Base-by-base conservation (phyloP, 2,888 invertebrate genomes). In the Anoplius nigerrimus region DNA sequence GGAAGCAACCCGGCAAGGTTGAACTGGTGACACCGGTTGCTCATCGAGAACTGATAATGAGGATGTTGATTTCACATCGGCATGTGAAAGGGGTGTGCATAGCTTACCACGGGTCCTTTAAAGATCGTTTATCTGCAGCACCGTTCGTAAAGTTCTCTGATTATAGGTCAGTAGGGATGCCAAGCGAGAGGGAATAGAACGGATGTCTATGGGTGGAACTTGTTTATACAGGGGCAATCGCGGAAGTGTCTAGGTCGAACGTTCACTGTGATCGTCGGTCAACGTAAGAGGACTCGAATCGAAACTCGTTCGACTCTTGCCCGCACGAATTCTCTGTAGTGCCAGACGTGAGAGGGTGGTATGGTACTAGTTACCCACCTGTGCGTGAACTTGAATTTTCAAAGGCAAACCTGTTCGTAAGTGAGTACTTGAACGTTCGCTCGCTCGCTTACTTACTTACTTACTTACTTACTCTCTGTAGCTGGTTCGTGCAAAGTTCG, bases 341-440 rank as follows among this genome's bases (percentile, higher is more conserved):
- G 64, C 67, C 67, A 64, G 65, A 66, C 71, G 64, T 65, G 53
- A 66, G 56, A 70, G 56, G 61, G 62, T 72, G n/a, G n/a, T n/a
- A n/a, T n/a, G n/a, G n/a, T 72, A 63, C 80, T 61, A 78, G 78
- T 80, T 80, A 63, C 66, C 72, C 77, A 74, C 69, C 72, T 79
- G 59, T 76, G 74, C 79, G 72, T 80, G 67, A 80, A 78, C 76
- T 80, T 78, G 74, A 72, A 75, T 74, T 66, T 76, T 75, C 69
- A 66, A 75, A 76, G 65, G 76, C 59, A 46, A 69, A 71, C 66
- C 59, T 57, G 21, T 74, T 59, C 18, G 54, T n/a, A n/a, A n/a
- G n/a, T n/a, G n/a, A n/a, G n/a, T n/a, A n/a, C 11, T 54, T 27
- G 21, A n/a, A n/a, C n/a, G n/a, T n/a, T n/a, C n/a, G n/a, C n/a